Base-by-base conservation (phyloP, 2,797 vertebrate species). In the Alca torda region DNA sequence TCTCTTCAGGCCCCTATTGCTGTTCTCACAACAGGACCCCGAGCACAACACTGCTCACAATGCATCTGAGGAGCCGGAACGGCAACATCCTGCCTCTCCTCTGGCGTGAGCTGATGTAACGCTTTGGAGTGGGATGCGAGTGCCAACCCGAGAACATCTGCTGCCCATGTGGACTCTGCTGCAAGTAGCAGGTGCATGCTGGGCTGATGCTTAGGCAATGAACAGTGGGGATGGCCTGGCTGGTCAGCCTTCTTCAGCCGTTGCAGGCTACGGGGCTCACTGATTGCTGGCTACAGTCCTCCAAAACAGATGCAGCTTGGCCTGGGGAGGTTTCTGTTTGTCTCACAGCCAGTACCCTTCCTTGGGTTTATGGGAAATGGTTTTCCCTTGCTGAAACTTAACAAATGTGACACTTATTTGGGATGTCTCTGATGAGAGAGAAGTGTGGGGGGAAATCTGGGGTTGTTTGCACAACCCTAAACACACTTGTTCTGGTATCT, bases 61-160 rank as follows among this genome's bases (percentile, higher is more conserved):
- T 28, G 26, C 64, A 45, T 31, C 31, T 0, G 0, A 31, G 48
- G 59, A 84, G 48, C 23, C 1, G 2, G 41, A 83, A 51, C 0
- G 1, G 46, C 64, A 43, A 20, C 23, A 39, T n/a, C 30, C 43
- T 3, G 0, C 57, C 9, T 43, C 50, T 53, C 26, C 17, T 5
- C 4, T 0, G 2, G 14, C 2, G 0, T 30, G 51, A 89, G 56
- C 46, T 33, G 31, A 54, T 35, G 74, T 50, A 60, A 28, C 1
- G 4, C 43, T 57, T 72, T 28, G 6, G 31, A 4, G 8, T 4
- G 31, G 43, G 53, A 24, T 39, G 51, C 0, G 1, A 75, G 43
- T 70, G 63, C 63, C 83, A 67, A 1, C 6, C 17, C 3, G 1
- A 6, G 43, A 53, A 67, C 69, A 67, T 57, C 84, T 68, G 59